phyloP scores from a whole-genome alignment of 1,140 invertebrate species.

The Drosophila tropicalis region DNA sequence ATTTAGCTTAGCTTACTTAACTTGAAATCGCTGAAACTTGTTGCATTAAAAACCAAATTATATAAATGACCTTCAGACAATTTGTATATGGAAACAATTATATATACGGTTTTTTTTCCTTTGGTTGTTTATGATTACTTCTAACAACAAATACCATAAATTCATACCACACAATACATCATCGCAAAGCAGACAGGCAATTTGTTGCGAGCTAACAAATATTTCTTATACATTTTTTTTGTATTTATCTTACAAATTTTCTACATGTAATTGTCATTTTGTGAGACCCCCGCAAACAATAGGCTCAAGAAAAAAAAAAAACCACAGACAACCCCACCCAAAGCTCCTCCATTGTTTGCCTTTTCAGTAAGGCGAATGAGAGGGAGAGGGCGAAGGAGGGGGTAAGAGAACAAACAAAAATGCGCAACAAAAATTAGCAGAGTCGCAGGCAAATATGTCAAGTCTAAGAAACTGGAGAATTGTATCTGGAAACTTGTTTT shows the following conservation, averaged over 20 bases:
- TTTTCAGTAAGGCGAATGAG: slow-evolving; percentile 20
- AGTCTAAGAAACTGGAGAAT: slow-evolving; percentile 30
- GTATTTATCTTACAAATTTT: slow-evolving; percentile 59
- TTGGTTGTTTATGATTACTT: slow-evolving; percentile 37
- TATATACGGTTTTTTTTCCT: slow-evolving; percentile 38
- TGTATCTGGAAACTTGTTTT: slow-evolving; percentile 62
- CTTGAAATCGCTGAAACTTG: neutral
- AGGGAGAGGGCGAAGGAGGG: too few species aligned
- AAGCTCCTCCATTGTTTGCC: slow-evolving; percentile 65
- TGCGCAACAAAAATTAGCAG: slow-evolving; percentile 62
- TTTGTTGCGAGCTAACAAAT: slow-evolving; percentile 44
- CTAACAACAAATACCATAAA: slow-evolving; percentile 24
- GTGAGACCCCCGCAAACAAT: slow-evolving; percentile 63
- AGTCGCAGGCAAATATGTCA: slow-evolving; percentile 61
- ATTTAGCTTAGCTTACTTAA: slow-evolving; percentile 4
- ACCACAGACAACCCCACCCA: slow-evolving; percentile 39
- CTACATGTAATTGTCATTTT: slow-evolving; percentile 76
- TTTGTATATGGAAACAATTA: slow-evolving; percentile 48
- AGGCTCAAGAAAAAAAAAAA: slow-evolving; percentile 35
- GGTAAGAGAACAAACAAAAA: slow-evolving; percentile 32
- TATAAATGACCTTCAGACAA: slow-evolving; percentile 21
- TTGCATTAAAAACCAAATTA: slow-evolving; percentile 27
- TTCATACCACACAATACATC: slow-evolving; percentile 11
- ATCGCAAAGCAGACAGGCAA: slow-evolving; percentile 56
- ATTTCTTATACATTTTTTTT: slow-evolving; percentile 20